phyloP scores from a whole-genome alignment of 2,797 vertebrate species.

The Gymnoscopelus braueri region DNA sequence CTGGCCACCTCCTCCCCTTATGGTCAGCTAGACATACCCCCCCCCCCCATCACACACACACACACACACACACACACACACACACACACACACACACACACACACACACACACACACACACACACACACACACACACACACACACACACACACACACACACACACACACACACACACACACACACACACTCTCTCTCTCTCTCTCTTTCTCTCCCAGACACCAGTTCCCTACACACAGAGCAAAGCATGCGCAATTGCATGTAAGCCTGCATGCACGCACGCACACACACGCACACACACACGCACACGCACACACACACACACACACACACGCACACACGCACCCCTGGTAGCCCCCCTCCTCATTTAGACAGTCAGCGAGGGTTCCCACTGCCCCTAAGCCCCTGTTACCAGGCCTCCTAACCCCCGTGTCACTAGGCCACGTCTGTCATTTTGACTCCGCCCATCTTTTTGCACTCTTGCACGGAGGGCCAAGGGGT shows the following conservation, averaged over 20 bases:
- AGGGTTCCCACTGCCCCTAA: constrained; percentile 76
- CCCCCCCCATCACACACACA: not conserved
- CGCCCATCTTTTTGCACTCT: constrained; percentile 84
- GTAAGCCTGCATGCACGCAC: constrained; percentile 13
- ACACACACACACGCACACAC: constrained; percentile 7
- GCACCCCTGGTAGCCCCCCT: not conserved
- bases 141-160: constrained; percentile 9
- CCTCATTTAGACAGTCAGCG: constrained; percentile 70
- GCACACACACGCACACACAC: not conserved
- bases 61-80: constrained; percentile 18
- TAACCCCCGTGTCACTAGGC: constrained; percentile 77
- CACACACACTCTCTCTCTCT: not conserved
- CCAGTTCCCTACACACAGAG: no score
- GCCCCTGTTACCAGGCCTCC: constrained; percentile 69
- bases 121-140: constrained; percentile 1
- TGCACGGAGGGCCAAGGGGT: constrained; percentile 83
- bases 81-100: not conserved
- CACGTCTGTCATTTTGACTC: constrained; percentile 81
- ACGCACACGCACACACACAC: constrained; percentile 6
- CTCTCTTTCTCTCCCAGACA: no score
- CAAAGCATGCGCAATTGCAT: no score
- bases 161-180: not conserved
- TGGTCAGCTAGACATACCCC: constrained; percentile 49
- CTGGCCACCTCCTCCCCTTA: constrained; percentile 58
- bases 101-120: not conserved